A percentile compares a stretch with the other conserved stretches of the same genome.
Conservation (phyloP, 2,797 vertebrate genomes). For the Scolopax rusticola region DNA sequence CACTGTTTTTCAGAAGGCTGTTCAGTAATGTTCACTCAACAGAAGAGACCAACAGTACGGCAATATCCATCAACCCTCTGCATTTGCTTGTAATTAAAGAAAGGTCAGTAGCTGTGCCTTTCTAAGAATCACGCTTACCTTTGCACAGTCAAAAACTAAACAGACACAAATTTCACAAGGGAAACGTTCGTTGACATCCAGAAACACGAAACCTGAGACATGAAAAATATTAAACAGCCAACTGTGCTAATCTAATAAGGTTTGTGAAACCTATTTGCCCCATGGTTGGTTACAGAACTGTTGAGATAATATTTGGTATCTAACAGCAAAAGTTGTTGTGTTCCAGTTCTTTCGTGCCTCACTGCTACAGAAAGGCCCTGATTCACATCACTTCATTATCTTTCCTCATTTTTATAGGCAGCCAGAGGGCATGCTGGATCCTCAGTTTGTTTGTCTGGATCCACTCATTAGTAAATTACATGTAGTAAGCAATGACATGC, state of each 20-base stretch:
- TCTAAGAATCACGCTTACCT: conserved; percentile 43
- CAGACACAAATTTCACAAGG: conserved; percentile 43
- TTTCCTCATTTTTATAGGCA: conserved; percentile 44
- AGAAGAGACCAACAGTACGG: conserved; percentile 36
- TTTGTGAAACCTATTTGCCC: conserved; percentile 29
- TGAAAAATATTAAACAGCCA: conserved; percentile 40
- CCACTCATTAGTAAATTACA: conserved; percentile 34
- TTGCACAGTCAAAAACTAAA: conserved; percentile 34
- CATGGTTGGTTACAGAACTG: neutral
- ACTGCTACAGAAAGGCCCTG: conserved; percentile 11
- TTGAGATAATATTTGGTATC: conserved; percentile 42
- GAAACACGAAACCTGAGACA: neutral
- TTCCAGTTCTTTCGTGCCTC: conserved; percentile 40
- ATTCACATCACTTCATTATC: conserved; percentile 46
- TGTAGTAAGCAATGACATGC: neutral
- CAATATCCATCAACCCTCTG: conserved; percentile 46
- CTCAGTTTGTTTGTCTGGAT: conserved; percentile 58
- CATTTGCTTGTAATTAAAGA: conserved; percentile 61
- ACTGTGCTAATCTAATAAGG: conserved; percentile 5
- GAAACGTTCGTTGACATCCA: conserved; percentile 34
- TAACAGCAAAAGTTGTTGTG: neutral
- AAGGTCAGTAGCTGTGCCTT: conserved; percentile 43
- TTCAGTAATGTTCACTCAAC: conserved; percentile 29
- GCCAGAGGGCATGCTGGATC: conserved; percentile 61
- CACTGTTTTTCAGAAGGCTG: conserved; percentile 49